Evolutionary conservation across 2,888 invertebrate genomes (phyloP).

Genomic region (Blera fallax): DNA sequence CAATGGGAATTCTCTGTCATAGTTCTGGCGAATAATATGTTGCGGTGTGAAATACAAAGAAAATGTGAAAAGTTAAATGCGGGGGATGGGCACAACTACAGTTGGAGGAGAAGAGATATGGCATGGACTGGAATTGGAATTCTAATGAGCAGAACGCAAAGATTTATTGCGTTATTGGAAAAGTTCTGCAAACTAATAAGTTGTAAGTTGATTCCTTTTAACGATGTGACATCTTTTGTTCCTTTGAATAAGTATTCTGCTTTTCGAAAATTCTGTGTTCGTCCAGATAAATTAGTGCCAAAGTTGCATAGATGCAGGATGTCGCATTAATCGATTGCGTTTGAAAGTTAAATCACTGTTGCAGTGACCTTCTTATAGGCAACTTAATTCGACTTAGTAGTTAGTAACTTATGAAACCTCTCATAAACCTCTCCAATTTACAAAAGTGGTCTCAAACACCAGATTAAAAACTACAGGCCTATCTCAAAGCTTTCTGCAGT

Average conservation of each 20-base stretch:
- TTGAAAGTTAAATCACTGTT: too few species aligned
- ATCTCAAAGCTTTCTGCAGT: too few species aligned
- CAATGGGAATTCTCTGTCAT: background rate
- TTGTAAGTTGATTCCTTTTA: background rate
- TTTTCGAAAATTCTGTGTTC: background rate
- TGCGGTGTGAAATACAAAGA: constrained; percentile 3
- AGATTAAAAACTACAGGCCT: too few species aligned
- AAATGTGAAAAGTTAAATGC: background rate
- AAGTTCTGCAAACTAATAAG: constrained; percentile 28
- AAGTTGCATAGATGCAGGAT: background rate
- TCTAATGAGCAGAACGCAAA: background rate
- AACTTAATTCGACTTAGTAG: too few species aligned
- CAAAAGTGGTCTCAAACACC: too few species aligned
- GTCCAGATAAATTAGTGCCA: background rate
- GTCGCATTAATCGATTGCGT: background rate
- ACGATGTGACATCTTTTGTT: background rate
- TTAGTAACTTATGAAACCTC: too few species aligned
- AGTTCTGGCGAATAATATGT: background rate
- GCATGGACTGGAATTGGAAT: background rate
- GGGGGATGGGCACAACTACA: background rate
- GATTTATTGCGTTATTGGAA: constrained; percentile 48
- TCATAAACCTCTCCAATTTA: too few species aligned
- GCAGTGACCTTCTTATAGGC: too few species aligned
- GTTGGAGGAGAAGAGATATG: background rate
- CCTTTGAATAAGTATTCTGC: background rate